A percentile compares a stretch with the other conserved stretches of the same genome.
Evolutionary conservation across 2,113 vertebrate species (phyloP).

Genomic region (Aix galericulata): DNA sequence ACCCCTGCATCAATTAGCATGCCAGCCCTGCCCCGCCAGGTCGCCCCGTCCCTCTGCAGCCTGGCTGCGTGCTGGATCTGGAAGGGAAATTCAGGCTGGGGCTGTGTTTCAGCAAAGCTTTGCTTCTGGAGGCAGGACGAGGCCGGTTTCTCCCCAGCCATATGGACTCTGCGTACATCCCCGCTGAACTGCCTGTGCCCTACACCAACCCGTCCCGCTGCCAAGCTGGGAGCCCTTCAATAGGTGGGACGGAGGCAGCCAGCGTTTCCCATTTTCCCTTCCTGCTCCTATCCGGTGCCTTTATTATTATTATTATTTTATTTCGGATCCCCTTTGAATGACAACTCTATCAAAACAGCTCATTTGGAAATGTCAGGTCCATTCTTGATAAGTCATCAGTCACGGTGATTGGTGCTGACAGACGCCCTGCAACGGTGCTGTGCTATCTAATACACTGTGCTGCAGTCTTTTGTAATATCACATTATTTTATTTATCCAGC

Average conservation of each 20-base stretch:
- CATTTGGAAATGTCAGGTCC: slow-evolving; percentile 72
- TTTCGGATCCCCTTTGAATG: slow-evolving; percentile 44
- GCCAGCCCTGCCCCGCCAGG: not conserved
- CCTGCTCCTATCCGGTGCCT: not conserved
- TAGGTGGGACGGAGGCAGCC: slow-evolving; percentile 24
- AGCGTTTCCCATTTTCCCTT: slow-evolving; percentile 40
- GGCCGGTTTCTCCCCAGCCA: not conserved
- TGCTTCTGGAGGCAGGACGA: not conserved
- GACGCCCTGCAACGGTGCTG: not conserved
- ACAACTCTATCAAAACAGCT: slow-evolving; percentile 74
- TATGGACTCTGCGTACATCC: rapidly evolving
- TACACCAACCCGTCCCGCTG: not conserved
- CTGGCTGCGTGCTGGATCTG: not conserved
- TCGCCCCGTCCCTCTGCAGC: not conserved
- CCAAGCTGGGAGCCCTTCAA: slow-evolving; percentile 6
- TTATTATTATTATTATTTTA: not conserved
- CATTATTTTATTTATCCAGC: slow-evolving; percentile 51
- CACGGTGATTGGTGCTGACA: slow-evolving; percentile 60
- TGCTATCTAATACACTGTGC: slow-evolving; percentile 3
- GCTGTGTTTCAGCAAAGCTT: not conserved
- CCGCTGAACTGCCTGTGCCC: rapidly evolving
- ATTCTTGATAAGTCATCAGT: slow-evolving; percentile 71
- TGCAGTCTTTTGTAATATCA: slow-evolving; percentile 13
- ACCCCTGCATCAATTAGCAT: not conserved
- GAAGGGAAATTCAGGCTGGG: not conserved